Evolutionary conservation across 2,888 invertebrate species (phyloP), one percentile per base, ranked within the genome.

Genomic region (Aplocera efformata): DNA sequence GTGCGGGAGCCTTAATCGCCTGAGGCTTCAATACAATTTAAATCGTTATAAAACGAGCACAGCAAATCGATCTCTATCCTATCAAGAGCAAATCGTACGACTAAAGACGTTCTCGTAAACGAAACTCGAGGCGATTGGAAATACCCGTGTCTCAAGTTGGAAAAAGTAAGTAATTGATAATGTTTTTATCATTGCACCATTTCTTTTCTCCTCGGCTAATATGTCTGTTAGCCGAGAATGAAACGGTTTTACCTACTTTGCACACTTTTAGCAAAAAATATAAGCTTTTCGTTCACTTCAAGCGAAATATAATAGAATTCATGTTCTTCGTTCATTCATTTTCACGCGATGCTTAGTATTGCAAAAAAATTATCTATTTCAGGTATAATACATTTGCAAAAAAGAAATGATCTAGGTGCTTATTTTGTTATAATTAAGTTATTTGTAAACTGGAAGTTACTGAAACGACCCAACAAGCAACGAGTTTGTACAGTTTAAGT

Each of bases 61-160:
- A 70, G 60, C 78, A 71, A 83, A 84, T 85, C 74, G 73, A 82
- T 84, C 76, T 79, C 75, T 65, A 73, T 79, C 80, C 77, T 70
- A 77, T 79, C 80, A 75, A 74, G 82, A 82, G 79, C 79, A 82
- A 83, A 85, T 84, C 83, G 78, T 66, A 78, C 76, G 72, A 67
- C 76, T 79, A 78, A 80, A 83, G 81, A 84, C 75, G 79, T 75
- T 78, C 74, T 68, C 68, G 73, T 71, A 69, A 67, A 67, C 66
- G 76, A 70, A 79, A 78, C 73, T 71, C 75, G 56, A 67, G 43
- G 70, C 78, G 68, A 82, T 84, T 76, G 76, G 74, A 80, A 77
- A 76, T 76, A 77, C 75, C 79, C 67, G 69, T 58, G 72, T 70
- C 70, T 72, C 65, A 72, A 79, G 66, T 75, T 76, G 57, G 60